These are phyloP conservation scores for Pachymerium ferrugineum DNA, from an alignment of 2,888 invertebrate genomes.

Conservation along the genomic window DNA sequence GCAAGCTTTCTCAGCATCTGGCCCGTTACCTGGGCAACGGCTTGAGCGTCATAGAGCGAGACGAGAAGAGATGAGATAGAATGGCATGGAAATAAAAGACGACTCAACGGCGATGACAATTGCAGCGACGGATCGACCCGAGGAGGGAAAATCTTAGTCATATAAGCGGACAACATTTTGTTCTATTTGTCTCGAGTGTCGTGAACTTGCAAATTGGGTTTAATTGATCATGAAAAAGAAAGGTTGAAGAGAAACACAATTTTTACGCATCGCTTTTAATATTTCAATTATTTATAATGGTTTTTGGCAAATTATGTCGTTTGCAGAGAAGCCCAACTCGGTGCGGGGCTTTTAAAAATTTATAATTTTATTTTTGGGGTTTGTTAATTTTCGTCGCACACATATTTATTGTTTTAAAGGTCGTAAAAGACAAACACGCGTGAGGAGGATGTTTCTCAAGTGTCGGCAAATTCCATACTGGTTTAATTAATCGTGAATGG, in stretches of 20 bases:
- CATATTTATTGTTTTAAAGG: too few relatives aligned
- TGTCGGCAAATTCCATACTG: too few relatives aligned
- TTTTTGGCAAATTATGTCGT: too few relatives aligned
- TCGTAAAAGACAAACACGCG: too few relatives aligned
- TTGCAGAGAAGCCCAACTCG: too few relatives aligned
- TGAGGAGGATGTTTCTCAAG: too few relatives aligned
- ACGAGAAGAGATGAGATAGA: slow-evolving; percentile 14
- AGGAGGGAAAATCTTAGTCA: background rate
- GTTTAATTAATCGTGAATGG: too few relatives aligned
- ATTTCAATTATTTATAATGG: background rate
- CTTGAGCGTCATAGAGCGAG: slow-evolving; percentile 2
- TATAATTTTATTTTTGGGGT: too few relatives aligned
- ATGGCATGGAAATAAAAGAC: slow-evolving; percentile 24
- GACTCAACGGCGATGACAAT: slow-evolving; percentile 25
- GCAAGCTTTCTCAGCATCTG: slow-evolving; percentile 5
- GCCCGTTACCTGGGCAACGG: slow-evolving; percentile 27
- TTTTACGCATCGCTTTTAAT: background rate
- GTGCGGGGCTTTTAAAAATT: too few relatives aligned
- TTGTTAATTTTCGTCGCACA: too few relatives aligned
- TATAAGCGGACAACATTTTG: slow-evolving; percentile 4
- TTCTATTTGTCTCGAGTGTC: background rate
- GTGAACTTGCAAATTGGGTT: background rate
- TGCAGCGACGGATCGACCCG: slow-evolving; percentile 24
- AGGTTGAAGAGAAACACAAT: too few relatives aligned
- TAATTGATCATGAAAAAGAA: too few relatives aligned